A percentile compares a stretch with the other conserved stretches of the same genome.
phyloP scores from a whole-genome alignment of 2,888 invertebrate genomes.

The Chaetogeoica ovagalla region DNA sequence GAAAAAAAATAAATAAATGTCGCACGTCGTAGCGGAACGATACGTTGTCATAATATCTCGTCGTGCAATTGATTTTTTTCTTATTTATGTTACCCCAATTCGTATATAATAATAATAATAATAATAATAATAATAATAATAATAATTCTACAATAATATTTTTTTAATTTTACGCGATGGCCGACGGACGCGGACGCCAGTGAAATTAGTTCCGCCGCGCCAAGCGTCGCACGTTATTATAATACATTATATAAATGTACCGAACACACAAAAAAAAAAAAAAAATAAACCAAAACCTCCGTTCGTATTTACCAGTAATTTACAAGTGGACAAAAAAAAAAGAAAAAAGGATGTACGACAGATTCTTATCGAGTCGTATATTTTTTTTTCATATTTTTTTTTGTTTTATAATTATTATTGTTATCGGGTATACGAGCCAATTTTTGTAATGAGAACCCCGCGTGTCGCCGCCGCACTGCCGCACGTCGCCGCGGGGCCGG shows the following conservation, averaged over 20 bases:
- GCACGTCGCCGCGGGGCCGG: not conserved
- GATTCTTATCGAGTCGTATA: slow-evolving; percentile 28
- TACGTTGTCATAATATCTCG: no score
- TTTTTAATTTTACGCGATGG: slow-evolving; percentile 1
- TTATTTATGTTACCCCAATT: no score
- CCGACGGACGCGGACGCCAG: not conserved
- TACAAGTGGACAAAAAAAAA: slow-evolving; percentile 19
- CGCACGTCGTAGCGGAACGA: no score
- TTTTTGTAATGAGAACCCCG: slow-evolving; percentile 44
- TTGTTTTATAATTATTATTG: slow-evolving; percentile 20
- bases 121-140: not conserved
- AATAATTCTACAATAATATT: not conserved
- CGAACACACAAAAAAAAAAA: not conserved
- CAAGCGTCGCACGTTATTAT: not conserved
- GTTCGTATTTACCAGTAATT: slow-evolving; percentile 33
- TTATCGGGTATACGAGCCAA: slow-evolving; percentile 43
- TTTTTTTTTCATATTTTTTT: slow-evolving; percentile 20
- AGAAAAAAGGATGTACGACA: slow-evolving; percentile 1
- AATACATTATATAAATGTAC: slow-evolving; percentile 5
- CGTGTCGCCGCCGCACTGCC: not conserved
- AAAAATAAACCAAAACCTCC: no score
- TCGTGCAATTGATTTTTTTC: no score
- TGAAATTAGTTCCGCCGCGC: slow-evolving; percentile 36
- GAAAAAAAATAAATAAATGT: no score
- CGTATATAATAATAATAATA: not conserved